Base-by-base conservation (phyloP, 2,888 invertebrate species). In the Drosophila suboccidentalis region DNA sequence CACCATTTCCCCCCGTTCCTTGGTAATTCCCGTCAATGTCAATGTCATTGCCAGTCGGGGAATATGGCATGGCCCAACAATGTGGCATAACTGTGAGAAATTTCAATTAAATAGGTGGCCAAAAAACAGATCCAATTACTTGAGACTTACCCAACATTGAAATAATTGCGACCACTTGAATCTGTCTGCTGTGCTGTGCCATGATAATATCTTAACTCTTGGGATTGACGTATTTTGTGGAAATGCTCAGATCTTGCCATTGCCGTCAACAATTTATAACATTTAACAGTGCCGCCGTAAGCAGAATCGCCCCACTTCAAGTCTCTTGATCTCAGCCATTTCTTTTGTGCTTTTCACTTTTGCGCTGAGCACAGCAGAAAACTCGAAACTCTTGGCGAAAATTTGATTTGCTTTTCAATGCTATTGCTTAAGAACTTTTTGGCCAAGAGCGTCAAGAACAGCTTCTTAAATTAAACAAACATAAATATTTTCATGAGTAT, bases 251-350 rank as follows among this genome's bases (percentile, higher is more conserved):
- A 67, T 75, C 58, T 71, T 70, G 54, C 49, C 70, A 61, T 44
- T 46, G 69, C 50, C 36, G 17, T 68, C 55, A 32, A 57, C 57
- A 72, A 78, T 89, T 80, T 89, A 89, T 89, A 72, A 87, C 77
- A 72, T 81, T 75, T 62, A 11, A 8, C 17, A 11, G 22, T 74
- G 89, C 87, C 44, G 36, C 8, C 32, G 51, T 71, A 81, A 89
- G 89, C 84, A 77, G 17, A 87, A 83, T 68, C 46, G 26, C 50
- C 50, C 13, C n/a, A 63, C 43, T 61, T 75, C 65, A 66, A 60
- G 68, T 53, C 53, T 53, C 50, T 65, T 59, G 26, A 59, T 64
- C 38, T 62, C 38, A 36, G 36, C 50, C 13, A 26, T 36, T 68
- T 78, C 29, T 76, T 39, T 70, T 50, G 43, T 57, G 64, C 61